Percentiles rank a stretch among this genome's conserved stretches.
Conservation (phyloP, 2,797 vertebrate species). For the Sebastolobus altivelis region DNA sequence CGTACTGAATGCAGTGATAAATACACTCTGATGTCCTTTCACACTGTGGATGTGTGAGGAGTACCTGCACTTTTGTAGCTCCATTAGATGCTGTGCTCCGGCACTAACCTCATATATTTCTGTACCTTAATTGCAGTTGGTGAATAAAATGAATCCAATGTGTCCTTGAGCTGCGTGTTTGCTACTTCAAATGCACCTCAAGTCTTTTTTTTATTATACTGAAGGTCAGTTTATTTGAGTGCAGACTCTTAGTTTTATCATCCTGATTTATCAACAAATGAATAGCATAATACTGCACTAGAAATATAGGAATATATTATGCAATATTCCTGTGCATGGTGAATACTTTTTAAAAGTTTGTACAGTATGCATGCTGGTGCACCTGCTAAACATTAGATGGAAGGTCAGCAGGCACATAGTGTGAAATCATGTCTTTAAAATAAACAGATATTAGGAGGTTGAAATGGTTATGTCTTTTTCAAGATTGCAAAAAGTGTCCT, state of each 20-base stretch:
- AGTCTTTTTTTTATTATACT: neutral
- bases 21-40: neutral
- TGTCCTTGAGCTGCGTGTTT: neutral
- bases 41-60: neutral
- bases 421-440: neutral
- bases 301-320: neutral
- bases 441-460: neutral
- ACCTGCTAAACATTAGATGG: no score
- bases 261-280: neutral
- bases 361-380: neutral
- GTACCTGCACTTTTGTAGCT: neutral
- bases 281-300: neutral
- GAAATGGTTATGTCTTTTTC: neutral
- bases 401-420: neutral
- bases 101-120: neutral
- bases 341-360: no score
- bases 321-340: neutral
- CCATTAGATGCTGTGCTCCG: neutral
- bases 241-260: neutral
- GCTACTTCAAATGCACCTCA: neutral
- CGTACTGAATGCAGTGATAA: neutral
- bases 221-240: neutral
- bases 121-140: neutral
- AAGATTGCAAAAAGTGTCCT: neutral
- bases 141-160: neutral